Base-by-base conservation (phyloP, 2,113 vertebrate genomes). In the Silurus glanis region DNA sequence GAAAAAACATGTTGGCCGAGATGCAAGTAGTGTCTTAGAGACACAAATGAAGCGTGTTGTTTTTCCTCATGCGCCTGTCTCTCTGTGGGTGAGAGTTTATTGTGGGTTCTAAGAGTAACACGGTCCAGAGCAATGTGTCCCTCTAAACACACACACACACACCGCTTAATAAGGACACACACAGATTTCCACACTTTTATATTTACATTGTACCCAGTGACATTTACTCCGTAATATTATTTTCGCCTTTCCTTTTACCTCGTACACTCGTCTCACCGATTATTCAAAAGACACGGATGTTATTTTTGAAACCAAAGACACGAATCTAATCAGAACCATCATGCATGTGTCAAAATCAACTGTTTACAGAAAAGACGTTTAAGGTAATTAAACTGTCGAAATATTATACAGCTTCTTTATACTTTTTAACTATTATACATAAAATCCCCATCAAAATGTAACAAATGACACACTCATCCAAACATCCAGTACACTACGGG, bases 21-120 rank as follows among this genome's bases (percentile, higher is more conserved):
- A 81, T 58, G 79, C 89, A 81, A 90, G 87, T 86, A 85, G 62
- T 87, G 83, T 67, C 80, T 75, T 83, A 56, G 82, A 87, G 83
- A 66, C 85, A 69, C 86, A 89, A 79, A 88, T 83, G 81, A 64
- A 81, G 83, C 23, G 59, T 79, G 12, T 25, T 72, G 47, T 72
- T 74, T 88, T 74, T 83, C 59, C 62, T 84, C 86, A 67, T 80
- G 78, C n/a, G n/a, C 71, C 61, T 47, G 7, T 74, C 83, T 85
- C 80, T 45, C 71, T 74, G 72, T 58, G 80, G 37, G n/a, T 78
- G 83, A 84, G 64, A 17, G 59, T 49, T 83, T 37, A 83, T 75
- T 87, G 79, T 85, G 16, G 49, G 21, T 61, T 87, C 80, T 55
- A 9, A 71, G 47, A 55, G 80, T 82, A 86, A 76, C 28, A 12